Conservation (phyloP, 2,113 vertebrate species). For the Vireo altiloquus region DNA sequence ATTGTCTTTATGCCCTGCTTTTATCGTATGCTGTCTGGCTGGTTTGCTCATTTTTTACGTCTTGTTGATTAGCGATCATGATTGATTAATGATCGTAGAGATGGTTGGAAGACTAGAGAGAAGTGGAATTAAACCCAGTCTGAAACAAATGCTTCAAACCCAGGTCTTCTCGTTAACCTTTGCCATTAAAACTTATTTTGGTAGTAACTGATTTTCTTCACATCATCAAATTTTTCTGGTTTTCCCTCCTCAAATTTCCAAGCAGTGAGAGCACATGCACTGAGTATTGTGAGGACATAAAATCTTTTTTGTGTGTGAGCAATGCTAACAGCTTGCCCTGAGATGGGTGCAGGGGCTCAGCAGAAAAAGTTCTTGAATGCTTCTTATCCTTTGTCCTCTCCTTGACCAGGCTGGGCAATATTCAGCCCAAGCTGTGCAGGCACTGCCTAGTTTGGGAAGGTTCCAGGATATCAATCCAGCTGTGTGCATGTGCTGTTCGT, state of each 20-base stretch:
- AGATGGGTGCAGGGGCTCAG: background rate
- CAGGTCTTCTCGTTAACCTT: background rate
- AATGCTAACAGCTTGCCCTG: background rate
- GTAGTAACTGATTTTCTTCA: background rate
- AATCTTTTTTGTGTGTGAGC: background rate
- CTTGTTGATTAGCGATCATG: background rate
- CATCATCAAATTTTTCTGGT: accelerated
- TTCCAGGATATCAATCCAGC: background rate
- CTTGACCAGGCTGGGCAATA: background rate
- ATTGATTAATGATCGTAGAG: background rate
- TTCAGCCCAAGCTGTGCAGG: background rate
- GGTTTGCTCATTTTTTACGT: background rate
- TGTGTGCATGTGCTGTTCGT: background rate
- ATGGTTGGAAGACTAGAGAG: background rate
- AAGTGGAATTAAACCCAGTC: background rate
- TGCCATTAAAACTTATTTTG: background rate
- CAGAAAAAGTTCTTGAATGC: background rate
- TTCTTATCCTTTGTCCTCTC: background rate
- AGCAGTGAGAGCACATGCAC: background rate
- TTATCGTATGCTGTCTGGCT: background rate
- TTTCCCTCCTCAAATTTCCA: background rate
- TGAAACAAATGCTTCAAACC: background rate
- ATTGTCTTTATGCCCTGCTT: background rate
- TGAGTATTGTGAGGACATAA: background rate
- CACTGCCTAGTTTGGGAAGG: background rate